Conservation (phyloP, 2,113 vertebrate genomes). For the Elaphurus davidianus region DNA sequence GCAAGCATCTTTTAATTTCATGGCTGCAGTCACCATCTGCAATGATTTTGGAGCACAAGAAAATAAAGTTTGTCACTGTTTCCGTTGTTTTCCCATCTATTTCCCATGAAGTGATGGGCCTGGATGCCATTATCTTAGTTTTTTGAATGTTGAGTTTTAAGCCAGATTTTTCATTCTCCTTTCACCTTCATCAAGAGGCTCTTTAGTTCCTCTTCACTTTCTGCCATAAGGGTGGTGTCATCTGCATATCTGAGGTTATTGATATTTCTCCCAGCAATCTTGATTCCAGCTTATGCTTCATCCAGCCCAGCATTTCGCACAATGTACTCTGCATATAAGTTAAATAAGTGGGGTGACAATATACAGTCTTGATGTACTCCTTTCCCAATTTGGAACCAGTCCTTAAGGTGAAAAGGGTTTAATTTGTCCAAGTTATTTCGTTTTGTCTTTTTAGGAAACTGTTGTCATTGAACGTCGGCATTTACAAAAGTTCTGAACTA, state of each 20-base stretch:
- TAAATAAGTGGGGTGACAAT: neutral
- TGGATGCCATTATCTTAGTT: neutral
- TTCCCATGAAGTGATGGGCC: neutral
- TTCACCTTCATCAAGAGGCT: neutral
- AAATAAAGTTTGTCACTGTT: neutral
- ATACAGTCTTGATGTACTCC: neutral
- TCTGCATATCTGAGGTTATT: neutral
- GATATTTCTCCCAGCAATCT: neutral
- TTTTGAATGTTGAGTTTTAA: neutral
- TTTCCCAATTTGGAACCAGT: neutral
- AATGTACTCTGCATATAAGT: neutral
- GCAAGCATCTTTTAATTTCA: neutral
- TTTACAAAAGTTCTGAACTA: neutral
- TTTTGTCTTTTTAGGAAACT: neutral
- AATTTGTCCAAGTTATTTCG: neutral
- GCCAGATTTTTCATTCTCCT: neutral
- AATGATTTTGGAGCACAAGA: neutral
- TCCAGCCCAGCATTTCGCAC: accelerated
- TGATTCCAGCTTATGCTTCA: neutral
- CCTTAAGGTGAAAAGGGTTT: neutral
- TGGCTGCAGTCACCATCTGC: neutral
- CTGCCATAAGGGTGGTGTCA: neutral
- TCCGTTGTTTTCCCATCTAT: neutral
- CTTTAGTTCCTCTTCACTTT: neutral
- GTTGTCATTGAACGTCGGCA: neutral